Evolutionary conservation across 2,888 invertebrate genomes (phyloP).

Genomic region (Catocala fraxini): DNA sequence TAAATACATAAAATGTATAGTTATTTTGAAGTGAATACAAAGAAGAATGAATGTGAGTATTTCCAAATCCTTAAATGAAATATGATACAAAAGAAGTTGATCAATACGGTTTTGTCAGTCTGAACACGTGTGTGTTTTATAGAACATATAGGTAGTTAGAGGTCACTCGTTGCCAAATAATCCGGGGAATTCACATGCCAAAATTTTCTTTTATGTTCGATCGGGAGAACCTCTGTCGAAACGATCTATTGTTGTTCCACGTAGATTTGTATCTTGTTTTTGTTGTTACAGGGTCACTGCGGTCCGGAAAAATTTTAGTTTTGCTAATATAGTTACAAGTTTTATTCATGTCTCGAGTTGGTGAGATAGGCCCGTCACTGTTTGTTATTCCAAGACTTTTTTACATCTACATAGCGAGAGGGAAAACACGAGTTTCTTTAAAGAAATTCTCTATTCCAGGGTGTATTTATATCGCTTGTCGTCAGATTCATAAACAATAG

Average conservation of each 20-base stretch:
- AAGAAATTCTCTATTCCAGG: background rate
- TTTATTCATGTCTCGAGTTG: conserved; percentile 24
- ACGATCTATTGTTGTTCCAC: conserved; percentile 64
- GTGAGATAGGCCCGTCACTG: conserved; percentile 14
- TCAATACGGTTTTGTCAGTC: background rate
- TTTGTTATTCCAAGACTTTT: conserved; percentile 16
- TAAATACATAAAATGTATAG: too few relatives aligned
- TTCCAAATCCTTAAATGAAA: too few relatives aligned
- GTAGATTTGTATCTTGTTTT: conserved; percentile 60
- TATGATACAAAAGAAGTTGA: too few relatives aligned
- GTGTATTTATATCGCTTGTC: background rate
- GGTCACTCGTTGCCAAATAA: conserved; percentile 60
- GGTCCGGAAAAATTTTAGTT: conserved; percentile 46
- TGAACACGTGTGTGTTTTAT: background rate
- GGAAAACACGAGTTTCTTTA: background rate
- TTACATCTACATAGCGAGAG: background rate
- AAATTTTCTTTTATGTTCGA: conserved; percentile 68
- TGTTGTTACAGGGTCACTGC: conserved; percentile 49
- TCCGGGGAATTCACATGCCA: conserved; percentile 57
- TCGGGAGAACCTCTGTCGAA: conserved; percentile 62
- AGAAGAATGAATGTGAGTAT: too few relatives aligned
- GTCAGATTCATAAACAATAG: background rate
- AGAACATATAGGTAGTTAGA: conserved; percentile 27
- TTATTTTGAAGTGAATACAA: too few relatives aligned
- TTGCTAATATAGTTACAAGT: conserved; percentile 35